phyloP scores from a whole-genome alignment of 2,113 vertebrate species.

The Labeo rohita region DNA sequence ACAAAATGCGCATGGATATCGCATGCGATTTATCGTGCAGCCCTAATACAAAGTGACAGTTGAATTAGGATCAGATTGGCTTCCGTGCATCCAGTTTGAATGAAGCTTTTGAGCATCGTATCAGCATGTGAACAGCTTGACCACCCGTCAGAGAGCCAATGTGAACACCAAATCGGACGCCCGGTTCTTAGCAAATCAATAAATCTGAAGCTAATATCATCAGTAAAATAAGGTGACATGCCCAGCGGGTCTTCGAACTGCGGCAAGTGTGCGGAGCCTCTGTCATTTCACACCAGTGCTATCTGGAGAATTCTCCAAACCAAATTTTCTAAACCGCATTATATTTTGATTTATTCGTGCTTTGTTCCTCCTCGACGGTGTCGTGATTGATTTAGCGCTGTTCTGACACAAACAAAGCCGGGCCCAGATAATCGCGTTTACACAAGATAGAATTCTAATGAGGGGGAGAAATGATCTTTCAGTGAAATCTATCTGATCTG shows the following conservation, averaged over 20 bases:
- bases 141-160: background rate
- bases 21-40: too few relatives aligned
- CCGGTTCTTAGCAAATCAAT: slow-evolving; percentile 27
- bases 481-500: slow-evolving; percentile 58
- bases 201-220: slow-evolving; percentile 15
- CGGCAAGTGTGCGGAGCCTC: background rate
- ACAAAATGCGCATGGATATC: too few relatives aligned
- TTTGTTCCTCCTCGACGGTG: slow-evolving; percentile 41
- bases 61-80: slow-evolving; percentile 15
- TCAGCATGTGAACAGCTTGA: slow-evolving; percentile 10
- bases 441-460: slow-evolving; percentile 57
- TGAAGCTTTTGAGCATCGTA: background rate
- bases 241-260: slow-evolving; percentile 13
- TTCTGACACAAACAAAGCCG: slow-evolving; percentile 56
- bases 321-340: slow-evolving; percentile 47
- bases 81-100: background rate
- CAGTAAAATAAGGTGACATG: slow-evolving; percentile 15
- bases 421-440: slow-evolving; percentile 55
- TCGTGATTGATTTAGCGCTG: slow-evolving; percentile 58
- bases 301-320: slow-evolving; percentile 39
- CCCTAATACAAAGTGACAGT: background rate
- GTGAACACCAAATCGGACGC: background rate
- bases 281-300: slow-evolving; percentile 30
- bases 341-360: slow-evolving; percentile 44
- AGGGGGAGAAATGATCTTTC: slow-evolving; percentile 53